phyloP scores from a whole-genome alignment of 1,140 invertebrate species.

The Physella acuta region DNA sequence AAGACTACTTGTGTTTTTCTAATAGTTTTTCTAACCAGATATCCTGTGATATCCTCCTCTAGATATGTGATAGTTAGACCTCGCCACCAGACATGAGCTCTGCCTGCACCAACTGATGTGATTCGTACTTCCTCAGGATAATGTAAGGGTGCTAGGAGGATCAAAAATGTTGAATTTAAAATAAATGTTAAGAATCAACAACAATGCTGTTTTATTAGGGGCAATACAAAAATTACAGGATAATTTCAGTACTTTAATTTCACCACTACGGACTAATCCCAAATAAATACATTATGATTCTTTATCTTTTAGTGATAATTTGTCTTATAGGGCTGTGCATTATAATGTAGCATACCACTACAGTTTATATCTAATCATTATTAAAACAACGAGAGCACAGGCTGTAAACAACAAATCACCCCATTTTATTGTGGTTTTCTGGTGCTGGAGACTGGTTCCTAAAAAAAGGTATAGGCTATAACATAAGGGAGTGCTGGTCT shows the following conservation, averaged over 20 bases:
- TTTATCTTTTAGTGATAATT: not conserved
- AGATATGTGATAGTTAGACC: constrained; percentile 32
- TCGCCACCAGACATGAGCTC: constrained; percentile 37
- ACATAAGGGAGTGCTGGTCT: too few relatives aligned
- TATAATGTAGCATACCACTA: too few relatives aligned
- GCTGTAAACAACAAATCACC: too few relatives aligned
- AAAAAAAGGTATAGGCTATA: too few relatives aligned
- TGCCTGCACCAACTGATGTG: constrained; percentile 27
- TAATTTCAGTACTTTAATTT: not conserved
- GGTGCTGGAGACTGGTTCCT: too few relatives aligned
- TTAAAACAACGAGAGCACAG: too few relatives aligned
- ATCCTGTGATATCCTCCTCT: constrained; percentile 37
- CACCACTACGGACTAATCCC: not conserved
- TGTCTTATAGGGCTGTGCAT: not conserved
- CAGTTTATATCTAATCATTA: too few relatives aligned
- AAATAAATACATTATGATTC: not conserved
- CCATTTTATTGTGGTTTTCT: too few relatives aligned
- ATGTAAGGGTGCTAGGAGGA: constrained; percentile 29
- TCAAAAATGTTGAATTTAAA: not conserved
- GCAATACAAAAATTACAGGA: not conserved
- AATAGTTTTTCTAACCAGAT: too few relatives aligned
- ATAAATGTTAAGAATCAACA: not conserved
- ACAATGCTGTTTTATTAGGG: not conserved
- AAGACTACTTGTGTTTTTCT: too few relatives aligned
- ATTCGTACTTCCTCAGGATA: constrained; percentile 42